phyloP scores from a whole-genome alignment of 1,140 invertebrate species.

The honey bee (Apis mellifera) region DNA sequence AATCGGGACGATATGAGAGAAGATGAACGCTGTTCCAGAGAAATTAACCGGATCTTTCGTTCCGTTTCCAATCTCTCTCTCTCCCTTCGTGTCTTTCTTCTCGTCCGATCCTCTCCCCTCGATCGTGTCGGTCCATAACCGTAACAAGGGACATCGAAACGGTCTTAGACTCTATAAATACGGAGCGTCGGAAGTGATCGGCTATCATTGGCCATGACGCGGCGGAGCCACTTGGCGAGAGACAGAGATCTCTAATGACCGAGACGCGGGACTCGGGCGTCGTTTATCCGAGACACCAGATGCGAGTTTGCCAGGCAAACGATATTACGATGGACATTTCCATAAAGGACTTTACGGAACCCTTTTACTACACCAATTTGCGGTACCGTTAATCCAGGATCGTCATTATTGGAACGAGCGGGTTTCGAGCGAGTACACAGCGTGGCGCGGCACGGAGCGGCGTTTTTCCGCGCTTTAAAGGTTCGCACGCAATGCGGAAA shows the following conservation, averaged over 20 bases:
- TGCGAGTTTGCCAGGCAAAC: conserved; percentile 27
- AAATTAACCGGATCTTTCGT: neutral
- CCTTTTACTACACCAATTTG: conserved; percentile 65
- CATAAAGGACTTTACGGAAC: conserved; percentile 57
- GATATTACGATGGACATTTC: conserved; percentile 50
- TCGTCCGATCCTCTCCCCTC: too few relatives aligned
- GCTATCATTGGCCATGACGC: neutral
- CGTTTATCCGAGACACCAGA: conserved; percentile 16
- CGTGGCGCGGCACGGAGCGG: conserved; percentile 11
- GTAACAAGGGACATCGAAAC: neutral
- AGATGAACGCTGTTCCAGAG: too few relatives aligned
- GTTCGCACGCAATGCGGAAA: conserved; percentile 65
- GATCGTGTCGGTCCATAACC: neutral
- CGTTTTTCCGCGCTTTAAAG: conserved; percentile 61
- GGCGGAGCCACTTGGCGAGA: neutral
- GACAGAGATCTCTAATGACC: neutral
- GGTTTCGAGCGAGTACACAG: conserved; percentile 7
- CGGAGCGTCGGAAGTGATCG: neutral
- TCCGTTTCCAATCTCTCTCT: neutral
- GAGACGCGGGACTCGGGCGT: neutral
- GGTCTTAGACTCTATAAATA: neutral
- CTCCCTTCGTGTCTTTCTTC: neutral
- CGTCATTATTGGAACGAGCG: conserved; percentile 43
- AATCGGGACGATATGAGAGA: too few relatives aligned
- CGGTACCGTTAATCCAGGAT: conserved; percentile 60